These are phyloP conservation scores for Andrena praecox DNA, from an alignment of 2,888 invertebrate genomes.

Conservation along the genomic window DNA sequence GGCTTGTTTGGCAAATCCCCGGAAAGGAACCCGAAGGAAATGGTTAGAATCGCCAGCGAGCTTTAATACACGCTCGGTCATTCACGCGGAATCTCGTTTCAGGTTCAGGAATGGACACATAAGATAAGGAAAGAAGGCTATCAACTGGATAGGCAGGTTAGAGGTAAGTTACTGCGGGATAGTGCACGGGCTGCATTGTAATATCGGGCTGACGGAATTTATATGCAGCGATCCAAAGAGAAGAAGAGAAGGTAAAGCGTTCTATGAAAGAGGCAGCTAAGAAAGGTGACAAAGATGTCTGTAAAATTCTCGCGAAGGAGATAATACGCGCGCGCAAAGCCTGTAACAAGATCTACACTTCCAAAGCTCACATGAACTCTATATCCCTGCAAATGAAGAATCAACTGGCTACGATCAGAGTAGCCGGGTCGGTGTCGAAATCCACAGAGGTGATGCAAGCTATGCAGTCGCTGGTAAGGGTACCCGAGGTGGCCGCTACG, in stretches of 20 bases:
- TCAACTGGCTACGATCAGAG: constrained; percentile 97
- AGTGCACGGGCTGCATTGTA: background rate
- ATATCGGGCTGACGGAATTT: background rate
- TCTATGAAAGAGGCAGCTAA: constrained; percentile 98
- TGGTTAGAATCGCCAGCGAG: constrained; percentile 87
- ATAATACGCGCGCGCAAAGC: constrained; percentile 95
- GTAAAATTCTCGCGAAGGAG: constrained; percentile 97
- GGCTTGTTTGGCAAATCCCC: constrained; percentile 96
- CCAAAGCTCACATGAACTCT: constrained; percentile 98
- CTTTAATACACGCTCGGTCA: constrained; percentile 15
- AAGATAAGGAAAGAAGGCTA: constrained; percentile 97
- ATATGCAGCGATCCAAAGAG: constrained; percentile 93
- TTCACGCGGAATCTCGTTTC: constrained; percentile 77
- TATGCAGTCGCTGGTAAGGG: constrained; percentile 95
- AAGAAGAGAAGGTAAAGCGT: constrained; percentile 98
- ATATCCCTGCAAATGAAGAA: constrained; percentile 99
- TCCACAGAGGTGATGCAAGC: constrained; percentile 99
- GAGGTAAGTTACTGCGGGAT: constrained; percentile 87
- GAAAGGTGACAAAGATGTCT: constrained; percentile 97
- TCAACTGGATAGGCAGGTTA: constrained; percentile 97
- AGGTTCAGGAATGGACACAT: constrained; percentile 99
- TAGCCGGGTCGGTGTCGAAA: constrained; percentile 96
- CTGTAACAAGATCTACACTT: constrained; percentile 95
- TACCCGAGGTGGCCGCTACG: constrained; percentile 97
- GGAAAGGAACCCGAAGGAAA: constrained; percentile 94